Evolutionary conservation across 2,888 invertebrate species (phyloP).

Genomic region (Pseudococcus longispinus): DNA sequence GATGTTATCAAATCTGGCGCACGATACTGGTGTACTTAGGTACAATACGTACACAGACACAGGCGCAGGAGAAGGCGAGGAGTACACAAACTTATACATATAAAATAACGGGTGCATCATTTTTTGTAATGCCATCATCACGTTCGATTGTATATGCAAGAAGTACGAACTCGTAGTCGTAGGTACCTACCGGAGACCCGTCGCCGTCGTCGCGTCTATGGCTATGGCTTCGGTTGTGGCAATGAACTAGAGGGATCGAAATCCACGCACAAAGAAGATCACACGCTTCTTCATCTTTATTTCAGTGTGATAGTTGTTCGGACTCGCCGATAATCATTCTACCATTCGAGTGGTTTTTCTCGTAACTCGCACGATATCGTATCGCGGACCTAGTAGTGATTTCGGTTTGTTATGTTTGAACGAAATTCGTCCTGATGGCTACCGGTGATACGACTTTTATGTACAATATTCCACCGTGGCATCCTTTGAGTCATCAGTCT

Average conservation of each 20-base stretch:
- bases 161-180: conserved; percentile 47
- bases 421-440: conserved; percentile 48
- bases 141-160: conserved; percentile 51
- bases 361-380: background rate
- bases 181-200: too few relatives aligned
- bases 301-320: conserved; percentile 27
- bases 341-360: background rate
- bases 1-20: conserved; percentile 8
- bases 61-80: background rate
- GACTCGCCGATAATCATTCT: conserved; percentile 2
- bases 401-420: conserved; percentile 19
- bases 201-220: conserved; percentile 53
- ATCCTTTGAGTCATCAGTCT: conserved; percentile 53
- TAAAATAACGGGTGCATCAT: conserved; percentile 52
- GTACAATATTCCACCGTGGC: conserved; percentile 54
- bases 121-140: conserved; percentile 50
- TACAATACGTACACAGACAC: background rate
- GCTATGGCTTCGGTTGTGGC: conserved; percentile 49
- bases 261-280: conserved; percentile 47
- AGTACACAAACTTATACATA: background rate
- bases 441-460: conserved; percentile 47
- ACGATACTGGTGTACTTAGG: background rate
- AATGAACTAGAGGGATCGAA: conserved; percentile 55
- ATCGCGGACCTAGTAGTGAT: background rate
- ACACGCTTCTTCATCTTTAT: conserved; percentile 28